Base-by-base conservation (phyloP, 2,888 invertebrate species). In the Lydus trimaculatus region DNA sequence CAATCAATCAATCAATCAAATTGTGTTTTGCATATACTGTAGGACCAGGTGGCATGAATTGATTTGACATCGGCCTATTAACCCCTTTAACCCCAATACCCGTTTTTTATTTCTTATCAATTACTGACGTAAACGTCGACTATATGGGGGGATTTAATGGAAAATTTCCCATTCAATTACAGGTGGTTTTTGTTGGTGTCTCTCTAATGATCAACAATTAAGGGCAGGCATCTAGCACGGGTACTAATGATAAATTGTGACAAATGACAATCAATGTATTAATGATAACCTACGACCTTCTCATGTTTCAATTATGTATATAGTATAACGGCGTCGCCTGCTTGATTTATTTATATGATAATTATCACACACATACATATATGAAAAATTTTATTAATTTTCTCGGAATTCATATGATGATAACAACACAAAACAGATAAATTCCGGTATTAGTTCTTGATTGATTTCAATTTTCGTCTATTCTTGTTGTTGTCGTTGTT, bases 221-320 rank as follows among this genome's bases (percentile, higher is more conserved):
- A n/a, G 43, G n/a, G 43, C n/a, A 43, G 11, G 13, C 43, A 17
- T 36, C 4, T 15, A 36, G 13, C 36, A 36, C 36, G 36, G 13
- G 43, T 43, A 43, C 17, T 39, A n/a, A 39, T 43, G 43, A 43
- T 43, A 66, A 72, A 43, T 43, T 43, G 66, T 75, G 77, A 77
- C 78, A 78, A 76, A 76, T 73, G 69, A 73, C 73, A 73, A 73
- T 66, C 72, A 66, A 67, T 63, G 58, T 61, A 70, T 66, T 62
- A 52, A 69, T 43, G 79, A 79, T 79, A 79, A 79, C 79, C 78
- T 73, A 31, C 71, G 76, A 78, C 79, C 77, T 71, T 69, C 71
- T 73, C 68, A 75, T 77, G 72, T 76, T 76, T 79, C 78, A 79
- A 79, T 79, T 79, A 79, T 43, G 43, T 36, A 58, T 71, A 74